A percentile compares a stretch with the other conserved stretches of the same genome.
These are phyloP conservation scores for Ostrea denselamellosa DNA, from an alignment of 1,140 invertebrate genomes.

Conservation along the genomic window DNA sequence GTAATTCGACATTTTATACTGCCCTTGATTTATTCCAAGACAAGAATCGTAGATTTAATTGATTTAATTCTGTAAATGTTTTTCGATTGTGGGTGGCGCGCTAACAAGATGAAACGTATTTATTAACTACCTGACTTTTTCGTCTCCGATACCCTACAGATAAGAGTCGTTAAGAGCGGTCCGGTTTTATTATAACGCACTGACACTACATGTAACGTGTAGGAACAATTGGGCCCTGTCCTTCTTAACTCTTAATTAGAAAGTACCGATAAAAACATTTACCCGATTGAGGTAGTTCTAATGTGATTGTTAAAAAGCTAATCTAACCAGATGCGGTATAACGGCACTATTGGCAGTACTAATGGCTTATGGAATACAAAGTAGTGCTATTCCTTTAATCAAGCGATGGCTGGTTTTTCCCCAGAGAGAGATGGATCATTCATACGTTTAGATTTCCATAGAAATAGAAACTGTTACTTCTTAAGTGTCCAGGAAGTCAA, in stretches of 20 bases:
- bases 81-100: background rate
- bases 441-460: background rate
- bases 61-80: background rate
- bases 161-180: background rate
- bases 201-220: background rate
- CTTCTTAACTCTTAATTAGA: background rate
- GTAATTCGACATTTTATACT: too few relatives aligned
- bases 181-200: background rate
- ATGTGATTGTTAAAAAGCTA: slow-evolving; percentile 27
- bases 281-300: slow-evolving; percentile 22
- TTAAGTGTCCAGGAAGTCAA: background rate
- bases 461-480: background rate
- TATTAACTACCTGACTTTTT: background rate
- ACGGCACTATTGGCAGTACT: background rate
- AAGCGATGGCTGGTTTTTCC: background rate
- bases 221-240: background rate
- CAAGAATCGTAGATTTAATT: too few relatives aligned
- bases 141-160: background rate
- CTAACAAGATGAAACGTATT: background rate
- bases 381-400: slow-evolving; percentile 14
- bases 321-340: background rate
- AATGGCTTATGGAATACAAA: slow-evolving; percentile 22
- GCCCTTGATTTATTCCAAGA: too few relatives aligned
- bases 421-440: background rate
- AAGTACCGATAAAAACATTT: background rate